Base-by-base conservation (phyloP, 1,140 invertebrate species). In the honey bee (Apis mellifera) region DNA sequence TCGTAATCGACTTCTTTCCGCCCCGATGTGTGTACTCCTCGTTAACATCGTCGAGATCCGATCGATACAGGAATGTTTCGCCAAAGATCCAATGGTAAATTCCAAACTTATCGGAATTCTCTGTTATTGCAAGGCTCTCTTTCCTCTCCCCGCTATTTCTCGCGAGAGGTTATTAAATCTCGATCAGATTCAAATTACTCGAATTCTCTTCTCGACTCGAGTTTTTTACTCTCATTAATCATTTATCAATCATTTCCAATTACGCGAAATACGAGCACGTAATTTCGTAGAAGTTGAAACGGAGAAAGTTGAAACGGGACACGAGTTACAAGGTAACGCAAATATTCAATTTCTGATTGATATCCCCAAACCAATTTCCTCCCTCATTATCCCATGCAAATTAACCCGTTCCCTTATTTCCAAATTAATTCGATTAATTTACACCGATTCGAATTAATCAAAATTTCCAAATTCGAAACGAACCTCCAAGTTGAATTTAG, bases 1-100 rank as follows among this genome's bases (percentile, higher is more conserved):
- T 83, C 55, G 71, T 82, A 65, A 87, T 88, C 78, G 82, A 78
- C 77, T 75, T 79, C 74, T 83, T 83, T 68, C 62, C 54, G 69
- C 19, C 4, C 21, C 11, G 42, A 62, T 23, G n/a, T 62, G 54
- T 55, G 52, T 26, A 5, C 32, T 15, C 19, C n/a, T 19, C 21
- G 21, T 26, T 54, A 54, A 42, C 21, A 5, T 9, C 23, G 60
- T 13, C 9, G 19, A 32, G 23, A 52, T 76, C 54, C 54, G 19
- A 80, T 80, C 60, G 52, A 57, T 66, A 50, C 13, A 4, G 9
- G 8, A 72, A 55, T n/a, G 52, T 73, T 52, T 55, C 23, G 48
- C 42, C 0, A 64, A 23, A 26, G 42, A 62, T 54, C 42, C 32
- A 19, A 13, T 21, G 4, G 9, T 15, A 11, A 21, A 21, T 21